phyloP scores from a whole-genome alignment of 2,113 vertebrate genomes.

The Procavia capensis region DNA sequence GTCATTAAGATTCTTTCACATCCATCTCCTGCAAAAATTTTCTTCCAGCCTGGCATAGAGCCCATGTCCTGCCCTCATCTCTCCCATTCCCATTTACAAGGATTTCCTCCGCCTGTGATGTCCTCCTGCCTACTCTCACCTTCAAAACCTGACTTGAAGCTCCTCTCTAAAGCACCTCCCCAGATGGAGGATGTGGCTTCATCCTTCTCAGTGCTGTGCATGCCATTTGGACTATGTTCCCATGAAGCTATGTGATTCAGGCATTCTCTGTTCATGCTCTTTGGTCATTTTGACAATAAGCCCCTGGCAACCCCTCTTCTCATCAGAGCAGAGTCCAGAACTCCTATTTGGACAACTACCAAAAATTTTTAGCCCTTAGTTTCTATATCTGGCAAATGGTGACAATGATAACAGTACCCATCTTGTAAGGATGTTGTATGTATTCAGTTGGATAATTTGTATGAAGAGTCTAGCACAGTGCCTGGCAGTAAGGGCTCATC shows the following conservation, averaged over 20 bases:
- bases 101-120: background rate
- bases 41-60: background rate
- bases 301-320: background rate
- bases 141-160: background rate
- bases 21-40: background rate
- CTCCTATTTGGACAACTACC: background rate
- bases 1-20: background rate
- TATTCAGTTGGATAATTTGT: background rate
- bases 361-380: background rate
- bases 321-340: background rate
- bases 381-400: background rate
- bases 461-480: background rate
- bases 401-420: background rate
- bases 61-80: background rate
- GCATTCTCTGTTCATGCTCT: background rate
- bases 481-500: background rate
- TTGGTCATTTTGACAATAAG: background rate
- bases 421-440: background rate
- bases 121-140: background rate
- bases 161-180: background rate
- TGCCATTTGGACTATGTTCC: background rate
- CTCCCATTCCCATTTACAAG: background rate
- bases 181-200: background rate
- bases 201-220: background rate
- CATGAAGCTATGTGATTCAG: background rate